Base-by-base conservation (phyloP, 2,888 invertebrate genomes). In the Eucriotettix oculatus region DNA sequence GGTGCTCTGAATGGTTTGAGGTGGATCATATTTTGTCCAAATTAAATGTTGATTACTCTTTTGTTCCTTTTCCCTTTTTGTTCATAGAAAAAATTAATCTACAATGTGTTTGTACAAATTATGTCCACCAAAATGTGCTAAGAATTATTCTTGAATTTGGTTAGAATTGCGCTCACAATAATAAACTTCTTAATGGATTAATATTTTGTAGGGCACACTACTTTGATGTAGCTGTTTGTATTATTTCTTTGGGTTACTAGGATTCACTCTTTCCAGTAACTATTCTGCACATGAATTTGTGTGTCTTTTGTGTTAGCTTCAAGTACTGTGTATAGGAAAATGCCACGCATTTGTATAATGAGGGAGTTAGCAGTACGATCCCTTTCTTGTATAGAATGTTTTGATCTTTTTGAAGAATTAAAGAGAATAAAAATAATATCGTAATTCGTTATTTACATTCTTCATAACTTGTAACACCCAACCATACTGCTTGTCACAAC, bases 241-340 rank as follows among this genome's bases (percentile, higher is more conserved):
- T 62, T 59, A 59, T 60, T 58, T 16, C 52, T 57, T 58, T 58
- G 60, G 29, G 57, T 60, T 60, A 60, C 60, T 17, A 41, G 60
- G 29, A 56, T 17, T 52, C 42, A 42, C 52, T 57, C 57, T 60
- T 60, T 54, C 53, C 52, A 54, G 63, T 61, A 63, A 63, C 56
- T 53, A 52, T 60, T 61, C 58, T 59, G 58, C 61, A 61, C 61
- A 59, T 61, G 57, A 54, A 58, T 57, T 60, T 59, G 61, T 62
- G n/a, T 54, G 59, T 63, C 60, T 63, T 60, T 64, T 64, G 62
- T 62, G 62, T 64, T 64, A 64, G 63, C 60, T 64, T 59, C 57
- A 57, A 58, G 56, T 60, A 61, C 61, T 58, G 61, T 61, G 58
- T 63, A 57, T 63, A 61, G 63, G 59, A 57, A 60, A 58, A 57